Evolutionary conservation across 2,113 vertebrate genomes (phyloP), one percentile per base, ranked within the genome.

Genomic region (Rhabdornis inornatus): DNA sequence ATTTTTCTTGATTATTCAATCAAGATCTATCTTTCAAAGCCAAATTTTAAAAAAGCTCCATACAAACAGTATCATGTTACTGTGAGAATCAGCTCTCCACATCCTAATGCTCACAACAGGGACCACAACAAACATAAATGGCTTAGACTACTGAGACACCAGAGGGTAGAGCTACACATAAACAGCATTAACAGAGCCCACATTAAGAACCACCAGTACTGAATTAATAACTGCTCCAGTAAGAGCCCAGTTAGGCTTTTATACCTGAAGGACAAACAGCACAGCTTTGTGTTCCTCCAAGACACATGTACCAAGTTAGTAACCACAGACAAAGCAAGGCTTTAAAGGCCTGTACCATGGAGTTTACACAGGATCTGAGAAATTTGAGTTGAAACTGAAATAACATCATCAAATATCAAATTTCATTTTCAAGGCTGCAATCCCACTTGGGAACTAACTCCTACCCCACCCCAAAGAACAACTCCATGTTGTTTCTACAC

Each of bases 1-100:
- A 35, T 78, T 92, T 78, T 59, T 72, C 50, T 91, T 61, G 20
- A 91, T 83, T 94, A 89, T 66, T 55, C 86, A 66, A 72, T 83
- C n/a, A 77, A 91, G 14, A 87, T 22, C 13, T 50, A 69, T 83
- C 40, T 64, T 76, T 37, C 8, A 4, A 78, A 75, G 61, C 3
- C 21, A 22, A 52, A 47, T 74, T 74, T 81, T 83, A 11, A 35
- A 76, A 87, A 89, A 82, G 11, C 24, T 74, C 17, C 65, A 56
- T 33, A 52, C 25, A 79, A 76, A 72, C 35, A 68, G 20, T 40
- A 64, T 39, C 31, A n/a, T 45, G 60, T 91, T 78, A 70, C 21
- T 70, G 47, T 30, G 39, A 49, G 50, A 64, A 49, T 77, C 64
- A 59, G 21, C 13, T 77, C 52, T 87, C 33, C 33, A 49, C 0